Percentiles rank a stretch among this genome's conserved stretches.
Evolutionary conservation across 2,113 vertebrate genomes (phyloP).

Genomic region (Epinephelus lanceolatus): DNA sequence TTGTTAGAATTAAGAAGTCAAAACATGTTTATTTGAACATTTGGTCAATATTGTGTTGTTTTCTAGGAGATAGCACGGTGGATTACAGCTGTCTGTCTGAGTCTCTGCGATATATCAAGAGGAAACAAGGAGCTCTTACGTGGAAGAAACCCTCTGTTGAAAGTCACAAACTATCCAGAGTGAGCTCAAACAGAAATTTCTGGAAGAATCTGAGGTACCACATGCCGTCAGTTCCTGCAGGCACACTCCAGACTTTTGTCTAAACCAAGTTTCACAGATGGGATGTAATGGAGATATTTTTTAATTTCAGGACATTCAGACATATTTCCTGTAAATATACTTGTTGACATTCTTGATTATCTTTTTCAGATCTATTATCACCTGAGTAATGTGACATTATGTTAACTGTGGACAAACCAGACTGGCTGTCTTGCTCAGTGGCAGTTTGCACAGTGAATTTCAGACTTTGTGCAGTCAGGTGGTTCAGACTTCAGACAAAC

Average conservation of each 20-base stretch:
- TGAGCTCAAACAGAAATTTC: constrained; percentile 80
- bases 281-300: too few relatives aligned
- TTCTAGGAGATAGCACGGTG: constrained; percentile 69
- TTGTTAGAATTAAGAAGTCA: not conserved
- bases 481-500: too few relatives aligned
- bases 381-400: too few relatives aligned
- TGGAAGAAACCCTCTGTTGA: constrained; percentile 77
- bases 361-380: too few relatives aligned
- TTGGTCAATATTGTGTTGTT: not conserved
- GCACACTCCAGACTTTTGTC: not conserved
- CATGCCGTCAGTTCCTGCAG: constrained; percentile 82
- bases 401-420: too few relatives aligned
- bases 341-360: too few relatives aligned
- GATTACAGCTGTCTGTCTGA: constrained; percentile 86
- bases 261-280: not conserved
- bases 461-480: too few relatives aligned
- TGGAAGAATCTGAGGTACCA: constrained; percentile 90
- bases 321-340: too few relatives aligned
- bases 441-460: too few relatives aligned
- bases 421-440: too few relatives aligned
- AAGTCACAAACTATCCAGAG: constrained; percentile 7
- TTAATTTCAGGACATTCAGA: too few relatives aligned
- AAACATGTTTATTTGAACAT: not conserved
- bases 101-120: constrained; percentile 88
- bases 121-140: constrained; percentile 87